Conservation (phyloP, 2,888 invertebrate genomes). For the Petrophora chlorosata region DNA sequence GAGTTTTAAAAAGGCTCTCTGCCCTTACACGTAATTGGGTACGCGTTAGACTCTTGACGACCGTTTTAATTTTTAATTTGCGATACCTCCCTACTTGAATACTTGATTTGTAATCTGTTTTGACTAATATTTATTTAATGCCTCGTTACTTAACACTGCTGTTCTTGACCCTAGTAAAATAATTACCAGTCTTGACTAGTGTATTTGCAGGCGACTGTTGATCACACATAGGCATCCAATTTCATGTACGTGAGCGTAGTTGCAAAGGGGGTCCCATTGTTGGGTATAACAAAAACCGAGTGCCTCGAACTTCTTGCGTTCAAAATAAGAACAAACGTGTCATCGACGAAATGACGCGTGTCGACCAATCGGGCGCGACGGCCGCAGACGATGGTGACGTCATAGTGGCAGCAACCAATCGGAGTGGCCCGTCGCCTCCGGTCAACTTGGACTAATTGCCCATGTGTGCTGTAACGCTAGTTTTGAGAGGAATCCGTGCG, state of each 20-base stretch:
- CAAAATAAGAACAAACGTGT: slow-evolving; percentile 83
- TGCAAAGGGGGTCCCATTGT: slow-evolving; percentile 67
- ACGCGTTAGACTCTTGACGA: slow-evolving; percentile 62
- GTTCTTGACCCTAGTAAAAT: slow-evolving; percentile 22
- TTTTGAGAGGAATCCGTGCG: slow-evolving; percentile 75
- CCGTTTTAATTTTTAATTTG: slow-evolving; percentile 62
- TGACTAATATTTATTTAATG: slow-evolving; percentile 36
- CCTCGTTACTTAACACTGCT: slow-evolving; percentile 20
- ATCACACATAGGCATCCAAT: slow-evolving; percentile 60
- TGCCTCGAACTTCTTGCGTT: slow-evolving; percentile 74
- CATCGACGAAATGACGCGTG: slow-evolving; percentile 83
- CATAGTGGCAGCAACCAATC: slow-evolving; percentile 74
- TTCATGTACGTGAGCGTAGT: slow-evolving; percentile 49
- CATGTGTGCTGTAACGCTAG: slow-evolving; percentile 81
- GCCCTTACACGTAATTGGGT: slow-evolving; percentile 65
- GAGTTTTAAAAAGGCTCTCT: slow-evolving; percentile 74
- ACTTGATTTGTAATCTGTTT: slow-evolving; percentile 34
- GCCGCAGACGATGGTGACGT: slow-evolving; percentile 81
- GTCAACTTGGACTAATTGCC: slow-evolving; percentile 83
- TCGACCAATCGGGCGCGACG: slow-evolving; percentile 82
- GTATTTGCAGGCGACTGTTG: slow-evolving; percentile 37
- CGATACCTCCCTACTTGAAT: slow-evolving; percentile 27
- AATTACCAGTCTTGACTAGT: slow-evolving; percentile 40
- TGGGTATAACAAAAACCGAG: slow-evolving; percentile 67
- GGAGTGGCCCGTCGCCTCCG: slow-evolving; percentile 74